Evolutionary conservation across 2,797 vertebrate species (phyloP).

Genomic region (Hoplostethus mediterraneus): DNA sequence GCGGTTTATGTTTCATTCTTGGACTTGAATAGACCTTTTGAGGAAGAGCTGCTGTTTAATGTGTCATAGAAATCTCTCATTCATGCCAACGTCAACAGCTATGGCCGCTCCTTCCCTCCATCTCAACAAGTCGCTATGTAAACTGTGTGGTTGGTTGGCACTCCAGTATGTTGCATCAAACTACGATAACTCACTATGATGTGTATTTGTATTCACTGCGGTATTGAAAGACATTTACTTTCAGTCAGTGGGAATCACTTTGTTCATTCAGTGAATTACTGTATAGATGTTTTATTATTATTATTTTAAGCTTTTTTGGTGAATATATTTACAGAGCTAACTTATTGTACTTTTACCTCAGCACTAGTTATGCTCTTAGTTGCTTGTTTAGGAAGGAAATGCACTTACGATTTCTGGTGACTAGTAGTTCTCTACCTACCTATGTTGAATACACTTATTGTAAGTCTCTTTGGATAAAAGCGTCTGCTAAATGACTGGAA

Average conservation of each 20-base stretch:
- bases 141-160: slow-evolving; percentile 1
- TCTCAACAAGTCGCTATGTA: slow-evolving; percentile 23
- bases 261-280: too few relatives aligned
- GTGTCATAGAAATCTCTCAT: slow-evolving; percentile 24
- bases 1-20: slow-evolving; percentile 26
- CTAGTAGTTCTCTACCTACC: too few relatives aligned
- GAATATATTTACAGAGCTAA: background rate
- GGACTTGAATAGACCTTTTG: slow-evolving; percentile 20
- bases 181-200: background rate
- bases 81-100: slow-evolving; percentile 41
- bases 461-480: too few relatives aligned
- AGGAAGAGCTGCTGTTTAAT: slow-evolving; percentile 43
- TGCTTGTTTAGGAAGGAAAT: too few relatives aligned
- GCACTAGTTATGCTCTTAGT: too few relatives aligned
- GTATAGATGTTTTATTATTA: too few relatives aligned
- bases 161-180: slow-evolving; percentile 26
- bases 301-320: background rate
- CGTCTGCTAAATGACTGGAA: too few relatives aligned
- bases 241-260: too few relatives aligned
- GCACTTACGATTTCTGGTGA: too few relatives aligned
- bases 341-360: too few relatives aligned
- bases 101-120: slow-evolving; percentile 10
- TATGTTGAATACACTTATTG: too few relatives aligned
- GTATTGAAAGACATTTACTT: background rate
- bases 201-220: background rate